A percentile compares a stretch with the other conserved stretches of the same genome.
Evolutionary conservation across 2,888 invertebrate genomes (phyloP).

Genomic region (Catocala sponsa): DNA sequence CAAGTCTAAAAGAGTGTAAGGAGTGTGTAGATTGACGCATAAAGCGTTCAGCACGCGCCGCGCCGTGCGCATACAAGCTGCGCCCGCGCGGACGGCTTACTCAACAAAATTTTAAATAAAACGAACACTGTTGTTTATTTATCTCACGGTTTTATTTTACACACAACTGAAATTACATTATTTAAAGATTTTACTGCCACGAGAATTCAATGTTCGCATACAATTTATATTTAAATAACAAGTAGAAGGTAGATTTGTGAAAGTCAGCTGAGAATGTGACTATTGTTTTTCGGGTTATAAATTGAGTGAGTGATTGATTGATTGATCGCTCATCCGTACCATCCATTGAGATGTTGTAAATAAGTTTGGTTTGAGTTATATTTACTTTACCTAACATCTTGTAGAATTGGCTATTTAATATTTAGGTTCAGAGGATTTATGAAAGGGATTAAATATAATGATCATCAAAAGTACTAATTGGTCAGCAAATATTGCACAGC

Average conservation of each 20-base stretch:
- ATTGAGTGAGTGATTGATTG: constrained; percentile 10
- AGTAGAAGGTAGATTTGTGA: constrained; percentile 10
- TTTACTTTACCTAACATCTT: no score
- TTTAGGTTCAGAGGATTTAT: no score
- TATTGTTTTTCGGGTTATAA: background rate
- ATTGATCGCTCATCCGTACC: background rate
- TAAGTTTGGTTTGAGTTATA: background rate
- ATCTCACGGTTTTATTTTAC: constrained; percentile 3
- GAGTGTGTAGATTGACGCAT: background rate
- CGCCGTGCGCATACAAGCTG: no score
- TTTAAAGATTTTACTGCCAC: constrained; percentile 1
- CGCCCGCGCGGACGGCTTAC: background rate
- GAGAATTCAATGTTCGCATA: background rate
- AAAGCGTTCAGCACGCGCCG: background rate
- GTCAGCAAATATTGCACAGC: no score
- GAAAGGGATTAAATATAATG: no score
- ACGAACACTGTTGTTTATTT: constrained; percentile 1
- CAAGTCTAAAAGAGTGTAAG: no score
- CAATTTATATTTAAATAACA: constrained; percentile 8
- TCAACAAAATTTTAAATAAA: constrained; percentile 6
- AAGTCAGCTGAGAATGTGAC: constrained; percentile 1
- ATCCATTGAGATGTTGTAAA: background rate
- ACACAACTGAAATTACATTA: constrained; percentile 3
- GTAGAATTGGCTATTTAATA: no score
- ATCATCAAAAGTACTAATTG: no score